Base-by-base conservation (phyloP, 1,140 invertebrate species). In the Copidosoma floridanum region DNA sequence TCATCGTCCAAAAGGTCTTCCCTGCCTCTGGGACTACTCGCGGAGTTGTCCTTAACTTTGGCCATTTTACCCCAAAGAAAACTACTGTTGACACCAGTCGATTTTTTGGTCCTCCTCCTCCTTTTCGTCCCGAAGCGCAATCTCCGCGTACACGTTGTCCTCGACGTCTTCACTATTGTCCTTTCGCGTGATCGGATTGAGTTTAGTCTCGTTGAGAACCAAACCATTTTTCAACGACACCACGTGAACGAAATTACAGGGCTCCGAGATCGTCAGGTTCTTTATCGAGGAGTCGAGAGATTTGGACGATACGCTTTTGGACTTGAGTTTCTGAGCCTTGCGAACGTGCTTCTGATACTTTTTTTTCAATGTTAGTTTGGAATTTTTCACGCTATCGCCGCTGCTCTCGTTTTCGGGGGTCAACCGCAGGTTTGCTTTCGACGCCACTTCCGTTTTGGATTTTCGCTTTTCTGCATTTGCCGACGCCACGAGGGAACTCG, bases 191-290 rank as follows among this genome's bases (percentile, higher is more conserved):
- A n/a, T n/a, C n/a, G n/a, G n/a, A n/a, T n/a, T n/a, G n/a, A n/a
- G n/a, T n/a, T n/a, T n/a, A n/a, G n/a, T n/a, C n/a, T n/a, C n/a
- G 27, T 67, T 61, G 0, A 14, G 47, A 7, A 70, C 48, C n/a
- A 75, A 46, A 12, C 43, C 69, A 6, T 65, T 57, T 32, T 67
- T 72, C 2, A 75, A 73, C 0, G 76, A 78, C 0, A 76, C 77
- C 1, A 78, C 68, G 46, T 79, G 75, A 5, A 77, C 75, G 14
- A 79, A 79, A 53, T 79, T 74, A 5, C 69, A 70, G n/a, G 77
- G 77, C 8, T 57, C 48, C 0, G 77, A 79, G 20, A 79, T 74
- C 2, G 58, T 68, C 18, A 72, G 10, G 52, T 55, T 67, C 21
- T 61, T 70, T 11, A 71, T 27, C 23, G 16, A 35, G 47, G 2